A percentile compares a stretch with the other conserved stretches of the same genome.
These are phyloP conservation scores for Eurosta solidaginis DNA, from an alignment of 1,140 invertebrate genomes.

Conservation along the genomic window DNA sequence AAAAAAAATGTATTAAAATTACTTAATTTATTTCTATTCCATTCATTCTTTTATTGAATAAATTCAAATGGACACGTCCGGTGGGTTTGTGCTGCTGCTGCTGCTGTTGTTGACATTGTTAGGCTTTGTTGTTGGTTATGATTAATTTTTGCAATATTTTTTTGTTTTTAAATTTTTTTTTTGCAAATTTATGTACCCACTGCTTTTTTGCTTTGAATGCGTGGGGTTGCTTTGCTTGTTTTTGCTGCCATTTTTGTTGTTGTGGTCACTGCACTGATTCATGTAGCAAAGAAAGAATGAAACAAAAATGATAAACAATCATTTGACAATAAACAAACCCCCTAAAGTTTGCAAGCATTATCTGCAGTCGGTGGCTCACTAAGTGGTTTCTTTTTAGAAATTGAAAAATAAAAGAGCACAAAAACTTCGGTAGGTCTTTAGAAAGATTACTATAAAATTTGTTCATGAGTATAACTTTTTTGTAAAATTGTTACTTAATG, in stretches of 20 bases:
- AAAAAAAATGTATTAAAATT: neutral
- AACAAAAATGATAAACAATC: neutral
- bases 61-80: conserved; percentile 23
- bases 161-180: neutral
- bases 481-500: too few species aligned
- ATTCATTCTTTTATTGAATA: conserved; percentile 14
- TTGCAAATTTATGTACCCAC: neutral
- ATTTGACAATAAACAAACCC: neutral
- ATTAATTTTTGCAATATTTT: neutral
- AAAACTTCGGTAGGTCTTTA: too few species aligned
- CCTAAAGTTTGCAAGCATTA: too few species aligned
- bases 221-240: too few species aligned
- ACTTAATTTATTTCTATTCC: conserved; percentile 26
- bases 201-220: neutral
- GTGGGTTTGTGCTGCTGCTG: neutral
- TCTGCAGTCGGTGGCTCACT: too few species aligned
- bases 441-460: too few species aligned
- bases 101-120: neutral
- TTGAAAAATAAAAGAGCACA: too few species aligned
- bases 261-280: neutral
- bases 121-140: neutral
- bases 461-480: too few species aligned
- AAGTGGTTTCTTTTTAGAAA: neutral
- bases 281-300: neutral
- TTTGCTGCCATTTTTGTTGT: too few species aligned